Evolutionary conservation across 2,797 vertebrate species (phyloP), one percentile per base, ranked within the genome.

Genomic region (Acanthurus leucopareius): DNA sequence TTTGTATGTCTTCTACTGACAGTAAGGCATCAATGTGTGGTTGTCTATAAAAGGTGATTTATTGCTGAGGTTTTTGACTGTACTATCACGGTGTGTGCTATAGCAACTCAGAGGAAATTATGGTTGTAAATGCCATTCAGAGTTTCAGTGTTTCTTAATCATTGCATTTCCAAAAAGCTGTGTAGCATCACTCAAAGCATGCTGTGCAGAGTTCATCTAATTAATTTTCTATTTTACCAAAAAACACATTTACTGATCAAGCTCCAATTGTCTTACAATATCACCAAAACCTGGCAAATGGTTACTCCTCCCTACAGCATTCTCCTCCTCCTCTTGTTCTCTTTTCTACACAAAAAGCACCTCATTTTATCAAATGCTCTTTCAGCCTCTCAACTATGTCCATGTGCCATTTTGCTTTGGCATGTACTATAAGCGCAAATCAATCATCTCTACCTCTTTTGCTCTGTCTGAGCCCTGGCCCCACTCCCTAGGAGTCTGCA

Each of bases 361-460:
- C n/a, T 48, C 20, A 40, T 48, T n/a, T 47, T 8, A 45, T 60
- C 53, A 67, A 52, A 28, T 15, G 4, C 32, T 71, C 53, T 15
- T 58, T 22, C 32, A n/a, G 67, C 28, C 22, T 52, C 28, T 60
- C 38, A 7, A 64, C 7, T 20, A 3, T 19, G 40, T 20, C 10
- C 7, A 17, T 56, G 48, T 48, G 49, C 14, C 45, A 49, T 38
- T 76, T 58, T 56, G 35, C 61, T 62, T 28, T 0, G 10, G 32
- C 49, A 17, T 53, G n/a, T 19, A 9, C n/a, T 14, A 15, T 22
- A 17, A 74, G 14, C 7, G 1, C 62, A 59, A 49, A 87, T 75
- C 79, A 71, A 81, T 87, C 82, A 66, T 69, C 52, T 67, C 49
- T 13, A 40, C n/a, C 22, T 48, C 40, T 47, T 52, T 66, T 35